Conservation (phyloP, 2,113 vertebrate species). For the Proteles cristata region DNA sequence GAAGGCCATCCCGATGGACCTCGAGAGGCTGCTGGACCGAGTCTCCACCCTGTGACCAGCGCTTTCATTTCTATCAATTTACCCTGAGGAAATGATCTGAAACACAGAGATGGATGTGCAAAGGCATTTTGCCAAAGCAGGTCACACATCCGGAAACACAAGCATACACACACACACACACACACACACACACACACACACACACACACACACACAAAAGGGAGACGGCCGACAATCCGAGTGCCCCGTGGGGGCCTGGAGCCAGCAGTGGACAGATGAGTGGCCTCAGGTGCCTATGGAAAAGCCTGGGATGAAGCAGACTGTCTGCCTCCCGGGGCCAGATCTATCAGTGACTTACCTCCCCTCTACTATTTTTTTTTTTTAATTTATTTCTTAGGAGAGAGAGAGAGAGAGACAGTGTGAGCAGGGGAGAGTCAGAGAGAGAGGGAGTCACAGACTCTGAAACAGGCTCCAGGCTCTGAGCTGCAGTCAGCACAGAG, state of each 20-base stretch:
- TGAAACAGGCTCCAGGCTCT: too few relatives aligned
- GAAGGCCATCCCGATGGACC: background rate
- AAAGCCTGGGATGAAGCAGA: background rate
- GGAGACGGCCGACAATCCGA: background rate
- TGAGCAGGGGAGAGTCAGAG: too few relatives aligned
- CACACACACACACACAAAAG: background rate
- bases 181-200: too few relatives aligned
- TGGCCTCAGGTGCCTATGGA: fast-evolving
- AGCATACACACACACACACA: background rate
- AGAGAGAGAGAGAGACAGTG: too few relatives aligned
- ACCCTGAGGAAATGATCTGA: background rate
- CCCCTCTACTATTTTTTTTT: background rate
- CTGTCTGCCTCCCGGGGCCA: fast-evolving
- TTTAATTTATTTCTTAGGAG: too few relatives aligned
- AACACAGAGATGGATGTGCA: background rate
- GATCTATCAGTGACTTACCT: fast-evolving
- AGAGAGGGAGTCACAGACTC: too few relatives aligned
- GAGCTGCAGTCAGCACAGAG: too few relatives aligned
- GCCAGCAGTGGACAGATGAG: fast-evolving
- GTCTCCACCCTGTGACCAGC: background rate
- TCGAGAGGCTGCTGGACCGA: background rate
- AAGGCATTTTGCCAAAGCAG: background rate
- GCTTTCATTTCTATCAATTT: background rate
- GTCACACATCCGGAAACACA: fast-evolving
- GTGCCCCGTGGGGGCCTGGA: background rate